Evolutionary conservation across 2,888 invertebrate species (phyloP), one percentile per base, ranked within the genome.

Genomic region (Clivina fossor): DNA sequence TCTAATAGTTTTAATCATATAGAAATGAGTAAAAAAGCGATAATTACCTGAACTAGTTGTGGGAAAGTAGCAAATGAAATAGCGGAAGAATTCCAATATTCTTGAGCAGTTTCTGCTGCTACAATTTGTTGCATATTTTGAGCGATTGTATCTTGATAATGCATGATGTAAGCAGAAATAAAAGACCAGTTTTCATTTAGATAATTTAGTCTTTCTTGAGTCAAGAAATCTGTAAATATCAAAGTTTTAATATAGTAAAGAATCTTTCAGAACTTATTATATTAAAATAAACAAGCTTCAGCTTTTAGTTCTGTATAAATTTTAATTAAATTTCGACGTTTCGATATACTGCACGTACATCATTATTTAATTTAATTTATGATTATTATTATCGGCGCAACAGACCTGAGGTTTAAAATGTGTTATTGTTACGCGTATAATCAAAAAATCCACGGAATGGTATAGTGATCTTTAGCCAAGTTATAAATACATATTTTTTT

Each of bases 111-210:
- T 62, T 64, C 64, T 40, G 66, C 58, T n/a, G 68, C 63, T 4
- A 71, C 65, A 16, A 57, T 56, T n/a, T 63, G 51, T 13, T 63
- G 63, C 20, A 66, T 55, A 2, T 60, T 51, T 11, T 61, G 40
- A 3, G 62, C 58, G 1, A 71, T 63, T 13, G 71, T 73, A 33
- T 69, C 64, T 50, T 74, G 71, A 57, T 70, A 75, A 57, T 74
- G 71, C 16, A 74, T 62, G 43, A 75, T 66, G 49, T 66, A 65
- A 1, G 74, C 73, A 15, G 72, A 61, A 19, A 72, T 47, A 43
- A 69, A 64, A 24, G 71, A 65, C 72, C 73, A 75, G 11, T 66
- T 62, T 3, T 57, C 55, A 33, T 75, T 65, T 22, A 75, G 11
- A 2, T 40, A 19, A 13, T 7, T n/a, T 7, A 40, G 19, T 18